Evolutionary conservation across 2,888 invertebrate genomes (phyloP), one percentile per base, ranked within the genome.

Genomic region (Drosophila algonquin): DNA sequence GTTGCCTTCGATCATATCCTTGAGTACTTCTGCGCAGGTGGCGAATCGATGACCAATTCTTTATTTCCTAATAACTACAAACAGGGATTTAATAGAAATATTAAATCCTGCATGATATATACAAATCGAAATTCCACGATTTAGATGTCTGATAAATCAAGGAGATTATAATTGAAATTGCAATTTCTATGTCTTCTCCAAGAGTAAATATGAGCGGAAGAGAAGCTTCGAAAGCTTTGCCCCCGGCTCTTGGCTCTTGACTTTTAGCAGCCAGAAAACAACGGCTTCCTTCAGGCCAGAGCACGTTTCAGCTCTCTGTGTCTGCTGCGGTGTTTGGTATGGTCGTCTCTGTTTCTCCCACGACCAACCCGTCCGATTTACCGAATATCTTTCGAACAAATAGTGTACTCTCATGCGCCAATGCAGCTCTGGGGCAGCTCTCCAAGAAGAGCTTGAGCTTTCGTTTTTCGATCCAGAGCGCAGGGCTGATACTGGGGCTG

Each of bases 381-480:
- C 14, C 40, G 40, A 40, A 40, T 40, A 40, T 40, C 40, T 40
- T 40, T 7, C n/a, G 40, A 40, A 14, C 40, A 14, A 40, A n/a
- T 6, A n/a, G 40, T 40, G 40, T 40, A 18, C 32, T 47, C 46
- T 46, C 57, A 48, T 57, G 57, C 57, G 51, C 44, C 50, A 56
- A 35, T 30, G 44, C 46, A 32, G 47, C 57, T 54, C 44, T 54
- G 21, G 21, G 27, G 50, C 47, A 21, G 57, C 57, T 56, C 63
- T 61, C 62, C 58, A 72, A 77, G 60, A 70, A 69, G 21, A 50
- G 16, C 54, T 62, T 69, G 57, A 75, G 79, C 81, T 81, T 59
- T 47, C n/a, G 27, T 35, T 46, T 46, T 65, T 63, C 58, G 60
- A 63, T 59, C 51, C 57, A 80, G 69, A 40, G 82, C 81, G 81